Evolutionary conservation across 2,113 vertebrate genomes (phyloP).

Genomic region (Paedocypris sp.): DNA sequence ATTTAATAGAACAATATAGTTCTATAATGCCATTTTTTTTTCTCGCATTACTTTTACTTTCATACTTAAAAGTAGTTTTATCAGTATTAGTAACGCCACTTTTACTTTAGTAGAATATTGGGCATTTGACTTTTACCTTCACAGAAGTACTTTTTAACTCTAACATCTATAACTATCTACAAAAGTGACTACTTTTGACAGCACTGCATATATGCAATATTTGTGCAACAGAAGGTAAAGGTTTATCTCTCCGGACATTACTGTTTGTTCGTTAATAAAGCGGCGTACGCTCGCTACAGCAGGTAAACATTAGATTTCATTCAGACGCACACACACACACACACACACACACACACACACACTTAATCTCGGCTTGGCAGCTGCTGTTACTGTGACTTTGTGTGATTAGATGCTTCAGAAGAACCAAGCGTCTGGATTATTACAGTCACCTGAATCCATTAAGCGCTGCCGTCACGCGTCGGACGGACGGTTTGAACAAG

Average conservation of each 20-base stretch:
- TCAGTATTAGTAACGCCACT: too few species aligned
- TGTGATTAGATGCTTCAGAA: constrained; percentile 25
- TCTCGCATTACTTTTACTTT: too few species aligned
- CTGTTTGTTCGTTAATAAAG: constrained; percentile 24
- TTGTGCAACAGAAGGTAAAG: too few species aligned
- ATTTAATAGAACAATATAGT: too few species aligned
- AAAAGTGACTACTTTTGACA: too few species aligned
- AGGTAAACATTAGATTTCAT: constrained; percentile 10
- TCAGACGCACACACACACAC: constrained; percentile 18
- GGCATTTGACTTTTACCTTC: too few species aligned
- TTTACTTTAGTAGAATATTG: too few species aligned
- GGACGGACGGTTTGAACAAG: not conserved
- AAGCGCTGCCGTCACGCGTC: constrained; percentile 2
- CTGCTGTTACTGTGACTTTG: constrained; percentile 7
- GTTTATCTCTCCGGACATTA: constrained; percentile 27
- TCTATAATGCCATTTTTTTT: too few species aligned
- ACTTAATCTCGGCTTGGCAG: constrained; percentile 29
- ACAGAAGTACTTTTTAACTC: too few species aligned
- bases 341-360: constrained; percentile 28
- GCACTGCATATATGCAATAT: too few species aligned
- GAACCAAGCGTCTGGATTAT: constrained; percentile 20
- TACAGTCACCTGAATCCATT: constrained; percentile 27
- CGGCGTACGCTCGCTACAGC: constrained; percentile 9
- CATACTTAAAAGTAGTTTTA: too few species aligned
- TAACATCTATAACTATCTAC: too few species aligned